Base-by-base conservation (phyloP, 35 echinoderm and acorn worm species). In the Heliocidaris erythrogramma region DNA sequence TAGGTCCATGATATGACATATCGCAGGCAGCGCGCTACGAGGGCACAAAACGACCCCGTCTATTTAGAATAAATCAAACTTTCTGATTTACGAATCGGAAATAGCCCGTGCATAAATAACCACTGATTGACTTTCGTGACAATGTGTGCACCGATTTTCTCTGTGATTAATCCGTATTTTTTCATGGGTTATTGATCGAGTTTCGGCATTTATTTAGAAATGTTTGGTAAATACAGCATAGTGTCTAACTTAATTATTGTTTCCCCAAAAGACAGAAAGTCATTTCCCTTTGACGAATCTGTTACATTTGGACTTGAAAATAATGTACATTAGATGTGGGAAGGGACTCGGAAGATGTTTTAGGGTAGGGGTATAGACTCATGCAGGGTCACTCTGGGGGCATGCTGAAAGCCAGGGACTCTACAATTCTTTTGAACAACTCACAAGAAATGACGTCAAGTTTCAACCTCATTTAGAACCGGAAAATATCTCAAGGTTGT, bases 21-120 rank as follows among this genome's bases (percentile, higher is more conserved):
- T 13, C 48, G 49, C 92, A 56, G 30, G 14, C 7, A 13, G 18
- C 30, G 13, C 92, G 18, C 30, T 31, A 0, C 92, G 56, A 53
- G 92, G 92, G 92, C 48, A 59, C 56, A 14, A 14, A 53, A 42
- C 56, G n/a, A 60, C 56, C 92, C 56, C 48, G 92, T 60, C 56
- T 93, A 53, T 49, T 93, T 93, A 93, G 48, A 49, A 93, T 53
- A 49, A 60, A 60, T 88, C 86, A 88, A 88, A 88, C 16, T 88
- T 48, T 48, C 31, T 88, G 86, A 88, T 88, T 88, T 88, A 88
- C 86, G 86, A 35, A 88, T 88, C 86, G 86, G 86, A 88, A 88
- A 88, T 88, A 88, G 21, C 31, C 27, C 86, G 86, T 88, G 86
- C 86, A 88, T 88, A 88, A 88, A 88, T 88, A 88, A 88, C 86